A percentile compares a stretch with the other conserved stretches of the same genome.
These are phyloP conservation scores for Rhagonycha lutea DNA, from an alignment of 2,888 invertebrate genomes.

Conservation along the genomic window DNA sequence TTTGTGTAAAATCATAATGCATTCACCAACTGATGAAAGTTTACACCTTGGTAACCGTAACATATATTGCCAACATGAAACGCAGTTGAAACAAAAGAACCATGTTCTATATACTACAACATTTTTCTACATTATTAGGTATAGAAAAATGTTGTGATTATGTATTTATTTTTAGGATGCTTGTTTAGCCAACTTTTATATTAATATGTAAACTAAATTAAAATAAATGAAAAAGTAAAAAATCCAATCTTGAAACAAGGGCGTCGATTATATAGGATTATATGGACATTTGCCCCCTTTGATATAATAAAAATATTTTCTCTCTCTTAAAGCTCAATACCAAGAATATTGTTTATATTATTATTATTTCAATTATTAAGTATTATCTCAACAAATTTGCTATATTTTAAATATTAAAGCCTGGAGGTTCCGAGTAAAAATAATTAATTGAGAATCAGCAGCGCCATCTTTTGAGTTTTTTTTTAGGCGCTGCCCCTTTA, in stretches of 20 bases:
- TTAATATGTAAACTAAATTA: neutral
- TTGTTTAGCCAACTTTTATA: neutral
- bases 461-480: too few relatives aligned
- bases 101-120: neutral
- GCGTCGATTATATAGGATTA: too few relatives aligned
- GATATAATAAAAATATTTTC: too few relatives aligned
- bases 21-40: neutral
- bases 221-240: neutral
- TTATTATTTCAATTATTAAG: too few relatives aligned
- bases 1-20: neutral
- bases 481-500: too few relatives aligned
- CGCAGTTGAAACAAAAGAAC: neutral
- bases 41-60: neutral
- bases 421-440: too few relatives aligned
- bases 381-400: too few relatives aligned
- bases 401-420: too few relatives aligned
- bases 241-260: neutral
- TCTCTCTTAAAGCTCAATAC: too few relatives aligned
- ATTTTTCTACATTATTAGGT: neutral
- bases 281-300: too few relatives aligned
- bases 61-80: neutral
- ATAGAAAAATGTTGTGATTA: neutral
- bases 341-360: too few relatives aligned
- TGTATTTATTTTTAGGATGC: neutral
- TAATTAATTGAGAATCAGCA: too few relatives aligned